A percentile compares a stretch with the other conserved stretches of the same genome.
phyloP scores from a whole-genome alignment of 30 jellyfish, hydroid and myxozoan species.

The Aurelia aurita complex sp. Pacific region DNA sequence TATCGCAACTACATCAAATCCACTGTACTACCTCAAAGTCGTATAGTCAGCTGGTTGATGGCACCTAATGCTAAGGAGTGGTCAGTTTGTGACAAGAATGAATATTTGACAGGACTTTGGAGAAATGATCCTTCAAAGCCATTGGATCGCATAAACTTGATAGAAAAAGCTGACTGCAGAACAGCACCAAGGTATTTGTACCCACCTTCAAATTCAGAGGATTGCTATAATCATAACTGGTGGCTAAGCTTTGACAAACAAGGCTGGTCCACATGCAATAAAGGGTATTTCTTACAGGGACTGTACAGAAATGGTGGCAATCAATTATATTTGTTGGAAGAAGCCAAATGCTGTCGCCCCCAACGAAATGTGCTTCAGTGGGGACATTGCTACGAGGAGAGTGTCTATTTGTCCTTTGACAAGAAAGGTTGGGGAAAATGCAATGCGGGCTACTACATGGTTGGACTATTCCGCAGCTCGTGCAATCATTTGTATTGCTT shows the following conservation, averaged over 20 bases:
- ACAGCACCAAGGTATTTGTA: constrained; percentile 8
- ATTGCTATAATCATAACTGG: background rate
- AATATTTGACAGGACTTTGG: background rate
- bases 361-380: background rate
- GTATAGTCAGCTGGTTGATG: background rate
- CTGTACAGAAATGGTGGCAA: background rate
- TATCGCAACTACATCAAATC: background rate
- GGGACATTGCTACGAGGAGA: constrained; percentile 3
- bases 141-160: background rate
- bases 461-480: background rate
- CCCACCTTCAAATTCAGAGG: background rate
- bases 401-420: background rate
- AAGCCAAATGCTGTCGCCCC: constrained; percentile 17
- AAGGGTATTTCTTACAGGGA: constrained; percentile 3
- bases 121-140: background rate
- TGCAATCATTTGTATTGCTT: background rate
- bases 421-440: constrained; percentile 20
- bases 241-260: background rate
- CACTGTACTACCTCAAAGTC: background rate
- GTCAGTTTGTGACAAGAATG: background rate
- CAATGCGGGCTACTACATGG: constrained; percentile 7
- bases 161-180: constrained; percentile 6
- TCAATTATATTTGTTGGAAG: background rate
- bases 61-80: background rate
- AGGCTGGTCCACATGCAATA: constrained; percentile 24